Base-by-base conservation (phyloP, 2,888 invertebrate genomes). In the Molorchus minor region DNA sequence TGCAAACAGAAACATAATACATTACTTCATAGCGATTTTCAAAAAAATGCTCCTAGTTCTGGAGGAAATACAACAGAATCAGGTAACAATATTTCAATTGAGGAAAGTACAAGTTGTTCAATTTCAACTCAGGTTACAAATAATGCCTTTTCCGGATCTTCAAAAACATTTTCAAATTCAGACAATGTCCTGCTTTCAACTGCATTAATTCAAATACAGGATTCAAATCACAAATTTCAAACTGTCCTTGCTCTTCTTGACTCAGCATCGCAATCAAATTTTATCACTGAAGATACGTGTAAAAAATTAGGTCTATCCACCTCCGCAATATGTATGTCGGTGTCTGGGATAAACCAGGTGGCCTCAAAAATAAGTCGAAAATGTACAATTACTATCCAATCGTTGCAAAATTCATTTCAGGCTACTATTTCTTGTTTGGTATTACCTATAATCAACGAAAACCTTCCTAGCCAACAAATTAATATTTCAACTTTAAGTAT, bases 1-100 rank as follows among this genome's bases (percentile, higher is more conserved):
- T 41, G 20, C 12, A 8, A 19, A n/a, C 12, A 15, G 3, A 41
- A 41, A n/a, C 41, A 41, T 41, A 41, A 41, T 20, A 41, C 41
- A 1, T 17, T 41, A 1, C 5, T 41, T 1, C 41, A 41, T 12
- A 17, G 12, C 19, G 41, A 41, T 17, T 17, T 17, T 10, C 19
- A 19, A n/a, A 4, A 25, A 25, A 25, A 5, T 5, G 25, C 25
- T 25, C 4, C 25, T 5, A 25, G 8, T 8, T 2, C 3, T 13
- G 7, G 2, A 8, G n/a, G 2, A 40, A 41, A n/a, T 4, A 2
- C 12, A 1, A 1, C 10, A 41, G n/a, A 40, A 5, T 36, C 36
- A 15, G 10, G 8, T 2, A 8, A 15, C 7, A 16, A 2, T 36
- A 2, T 1, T 41, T 8, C 41, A 13, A 5, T 16, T 7, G 17